phyloP scores from a whole-genome alignment of 2,113 vertebrate genomes.

The Empidonax traillii region DNA sequence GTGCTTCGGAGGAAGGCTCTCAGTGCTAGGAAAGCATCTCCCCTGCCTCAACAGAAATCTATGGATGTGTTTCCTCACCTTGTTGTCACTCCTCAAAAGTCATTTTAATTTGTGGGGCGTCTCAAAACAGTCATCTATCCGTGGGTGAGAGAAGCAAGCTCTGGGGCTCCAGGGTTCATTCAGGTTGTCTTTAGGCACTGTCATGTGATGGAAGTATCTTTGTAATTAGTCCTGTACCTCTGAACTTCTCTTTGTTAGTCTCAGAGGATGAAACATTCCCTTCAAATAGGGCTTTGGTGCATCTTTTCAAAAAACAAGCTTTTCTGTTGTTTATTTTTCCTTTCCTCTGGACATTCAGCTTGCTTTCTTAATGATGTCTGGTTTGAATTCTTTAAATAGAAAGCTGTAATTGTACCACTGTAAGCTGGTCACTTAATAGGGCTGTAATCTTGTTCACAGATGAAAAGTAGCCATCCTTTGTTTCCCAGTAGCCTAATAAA shows the following conservation, averaged over 20 bases:
- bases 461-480: slow-evolving; percentile 45
- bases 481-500: slow-evolving; percentile 46
- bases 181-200: background rate
- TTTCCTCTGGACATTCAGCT: background rate
- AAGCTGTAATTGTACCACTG: background rate
- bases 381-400: slow-evolving; percentile 29
- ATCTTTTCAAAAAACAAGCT: background rate
- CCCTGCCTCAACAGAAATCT: background rate
- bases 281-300: background rate
- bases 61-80: background rate
- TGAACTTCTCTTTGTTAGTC: background rate
- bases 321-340: background rate
- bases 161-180: background rate
- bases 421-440: slow-evolving; percentile 5
- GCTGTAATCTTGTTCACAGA: slow-evolving; percentile 17
- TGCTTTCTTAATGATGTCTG: slow-evolving; percentile 14
- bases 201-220: background rate
- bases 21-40: background rate
- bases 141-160: background rate
- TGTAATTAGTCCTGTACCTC: background rate
- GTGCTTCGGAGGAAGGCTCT: background rate
- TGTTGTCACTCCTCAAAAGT: background rate
- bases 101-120: background rate
- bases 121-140: background rate
- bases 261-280: background rate